Base-by-base conservation (phyloP, 2,797 vertebrate genomes). In the Sus cebifrons region DNA sequence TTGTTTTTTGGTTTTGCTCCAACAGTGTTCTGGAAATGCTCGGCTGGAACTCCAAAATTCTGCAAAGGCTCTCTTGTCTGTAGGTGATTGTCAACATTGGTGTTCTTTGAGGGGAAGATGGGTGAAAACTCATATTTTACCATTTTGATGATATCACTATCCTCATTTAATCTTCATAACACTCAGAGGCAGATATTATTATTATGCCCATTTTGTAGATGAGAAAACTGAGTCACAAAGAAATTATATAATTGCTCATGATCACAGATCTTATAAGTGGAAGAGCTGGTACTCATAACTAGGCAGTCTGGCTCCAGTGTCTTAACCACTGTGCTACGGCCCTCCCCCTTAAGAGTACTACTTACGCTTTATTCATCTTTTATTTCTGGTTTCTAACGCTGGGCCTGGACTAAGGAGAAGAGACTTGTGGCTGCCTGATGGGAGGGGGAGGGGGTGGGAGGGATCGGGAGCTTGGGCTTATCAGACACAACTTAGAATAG, bases 191-290 rank as follows among this genome's bases (percentile, higher is more conserved):
- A 58, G 60, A 14, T 64, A 21, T 90, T 78, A 29, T 65, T 27
- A 4, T 32, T 8, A 86, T 32, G 44, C 32, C 27, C 10, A 65
- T 21, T 75, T 79, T 58, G 5, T 1, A 13, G 73, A 73, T 6
- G 13, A 92, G 49, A 88, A 97, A 32, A 49, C 49, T 58, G n/a
- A 95, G 3, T 75, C 23, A 40, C 21, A 56, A 52, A 84, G 25
- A 85, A 60, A 10, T 52, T 52, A 23, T 6, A 0, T 21, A 36
- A 83, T 40, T 62, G 62, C n/a, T 2, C 14, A 5, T 5, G 67
- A 75, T 7, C 25, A 77, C 49, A 71, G 21, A 60, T 18, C 1
- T 65, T 52, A 6, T 29, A 17, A 62, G 40, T 58, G 27, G 32
- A 17, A 44, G 62, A 58, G 25, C 29, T n/a, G 12, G 17, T 11